Conservation (phyloP, 64 coral and sea anemone genomes). For the Montipora cactus region DNA sequence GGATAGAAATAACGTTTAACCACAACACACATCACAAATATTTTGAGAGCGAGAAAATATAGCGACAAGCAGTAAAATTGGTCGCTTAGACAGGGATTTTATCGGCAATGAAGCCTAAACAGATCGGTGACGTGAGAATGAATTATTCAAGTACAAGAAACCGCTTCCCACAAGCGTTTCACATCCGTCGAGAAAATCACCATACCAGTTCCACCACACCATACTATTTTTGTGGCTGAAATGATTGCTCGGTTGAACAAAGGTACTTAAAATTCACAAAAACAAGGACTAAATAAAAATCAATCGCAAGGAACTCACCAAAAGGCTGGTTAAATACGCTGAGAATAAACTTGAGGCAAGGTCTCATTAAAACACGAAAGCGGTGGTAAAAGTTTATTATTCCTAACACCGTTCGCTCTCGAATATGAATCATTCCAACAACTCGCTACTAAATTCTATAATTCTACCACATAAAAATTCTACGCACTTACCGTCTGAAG, state of each 20-base stretch:
- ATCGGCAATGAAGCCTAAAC: slow-evolving; percentile 31
- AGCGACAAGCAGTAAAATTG: not conserved
- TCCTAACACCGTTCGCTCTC: not conserved
- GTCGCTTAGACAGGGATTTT: slow-evolving; percentile 27
- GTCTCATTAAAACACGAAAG: not conserved
- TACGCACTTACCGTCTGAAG: slow-evolving; percentile 5
- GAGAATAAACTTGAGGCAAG: too few species aligned
- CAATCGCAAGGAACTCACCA: not conserved
- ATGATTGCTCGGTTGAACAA: not conserved
- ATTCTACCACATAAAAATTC: not conserved
- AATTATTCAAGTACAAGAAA: slow-evolving; percentile 51
- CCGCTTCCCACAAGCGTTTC: not conserved
- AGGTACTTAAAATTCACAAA: not conserved
- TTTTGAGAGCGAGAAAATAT: not conserved
- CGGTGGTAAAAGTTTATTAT: not conserved
- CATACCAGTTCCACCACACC: not conserved
- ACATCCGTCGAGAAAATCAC: slow-evolving; percentile 1
- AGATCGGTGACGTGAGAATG: slow-evolving; percentile 29
- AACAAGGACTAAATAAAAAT: not conserved
- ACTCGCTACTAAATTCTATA: not conserved
- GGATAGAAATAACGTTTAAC: slow-evolving; percentile 5
- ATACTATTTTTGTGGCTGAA: not conserved
- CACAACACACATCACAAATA: not conserved
- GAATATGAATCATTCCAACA: not conserved
- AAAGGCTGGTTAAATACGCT: not conserved